phyloP scores from a whole-genome alignment of 2,113 vertebrate species.

The Urocynchramus pylzowi region DNA sequence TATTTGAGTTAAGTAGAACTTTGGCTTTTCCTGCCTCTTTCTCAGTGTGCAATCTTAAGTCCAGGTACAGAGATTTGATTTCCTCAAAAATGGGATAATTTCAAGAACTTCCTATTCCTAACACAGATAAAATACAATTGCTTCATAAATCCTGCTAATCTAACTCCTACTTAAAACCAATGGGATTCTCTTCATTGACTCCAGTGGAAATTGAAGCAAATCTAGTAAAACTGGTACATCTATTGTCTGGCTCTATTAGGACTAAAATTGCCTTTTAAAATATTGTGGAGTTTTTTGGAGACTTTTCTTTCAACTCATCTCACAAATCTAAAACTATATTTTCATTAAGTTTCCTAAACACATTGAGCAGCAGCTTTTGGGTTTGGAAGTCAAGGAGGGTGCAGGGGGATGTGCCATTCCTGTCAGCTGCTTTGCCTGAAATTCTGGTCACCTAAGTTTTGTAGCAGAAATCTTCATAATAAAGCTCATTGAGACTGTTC shows the following conservation, averaged over 20 bases:
- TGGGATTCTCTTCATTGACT: constrained; percentile 17
- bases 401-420: neutral
- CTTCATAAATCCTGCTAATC: constrained; percentile 28
- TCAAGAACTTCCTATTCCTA: neutral
- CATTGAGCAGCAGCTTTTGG: neutral
- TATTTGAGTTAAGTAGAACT: neutral
- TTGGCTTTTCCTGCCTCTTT: neutral
- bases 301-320: neutral
- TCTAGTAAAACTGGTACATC: constrained; percentile 22
- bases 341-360: neutral
- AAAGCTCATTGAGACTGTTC: neutral
- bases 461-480: neutral
- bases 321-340: neutral
- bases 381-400: neutral
- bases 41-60: neutral
- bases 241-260: neutral
- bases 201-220: constrained; percentile 21
- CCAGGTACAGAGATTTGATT: neutral
- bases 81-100: neutral
- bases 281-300: neutral
- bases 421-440: neutral
- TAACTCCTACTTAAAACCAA: constrained; percentile 16
- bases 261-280: constrained; percentile 23
- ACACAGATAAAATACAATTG: neutral
- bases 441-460: neutral